Conservation (phyloP, 2,888 invertebrate species). For the Sussaba pulchella region DNA sequence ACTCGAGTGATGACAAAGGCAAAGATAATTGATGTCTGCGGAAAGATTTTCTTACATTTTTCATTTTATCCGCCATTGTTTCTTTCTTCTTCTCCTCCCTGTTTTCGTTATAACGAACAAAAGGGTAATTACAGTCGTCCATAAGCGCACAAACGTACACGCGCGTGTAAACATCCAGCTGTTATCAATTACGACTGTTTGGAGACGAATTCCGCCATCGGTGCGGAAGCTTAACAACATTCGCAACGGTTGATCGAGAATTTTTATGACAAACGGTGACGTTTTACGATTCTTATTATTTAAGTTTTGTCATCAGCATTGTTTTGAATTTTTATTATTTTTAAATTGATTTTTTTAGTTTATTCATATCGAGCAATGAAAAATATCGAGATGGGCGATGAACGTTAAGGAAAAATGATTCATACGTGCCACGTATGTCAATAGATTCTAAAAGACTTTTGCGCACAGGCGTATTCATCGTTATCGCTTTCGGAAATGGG, state of each 20-base stretch:
- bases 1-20: constrained; percentile 61
- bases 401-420: not conserved
- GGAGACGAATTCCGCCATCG: too few relatives aligned
- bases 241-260: too few relatives aligned
- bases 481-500: constrained; percentile 29
- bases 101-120: not conserved
- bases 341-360: too few relatives aligned
- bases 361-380: not conserved
- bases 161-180: not conserved
- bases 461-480: not conserved
- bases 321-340: too few relatives aligned
- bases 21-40: constrained; percentile 67
- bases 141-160: not conserved
- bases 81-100: not conserved
- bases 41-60: constrained; percentile 54
- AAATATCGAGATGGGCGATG: not conserved
- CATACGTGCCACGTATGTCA: not conserved
- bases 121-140: not conserved
- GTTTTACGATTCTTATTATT: too few relatives aligned
- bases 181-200: too few relatives aligned
- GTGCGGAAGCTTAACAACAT: too few relatives aligned
- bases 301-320: too few relatives aligned
- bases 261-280: too few relatives aligned
- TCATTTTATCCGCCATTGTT: constrained; percentile 11
- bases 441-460: constrained; percentile 11